A percentile compares a stretch with the other conserved stretches of the same genome.
phyloP scores from a whole-genome alignment of 23 tunicate genomes.

The Halocynthia aurantium region DNA sequence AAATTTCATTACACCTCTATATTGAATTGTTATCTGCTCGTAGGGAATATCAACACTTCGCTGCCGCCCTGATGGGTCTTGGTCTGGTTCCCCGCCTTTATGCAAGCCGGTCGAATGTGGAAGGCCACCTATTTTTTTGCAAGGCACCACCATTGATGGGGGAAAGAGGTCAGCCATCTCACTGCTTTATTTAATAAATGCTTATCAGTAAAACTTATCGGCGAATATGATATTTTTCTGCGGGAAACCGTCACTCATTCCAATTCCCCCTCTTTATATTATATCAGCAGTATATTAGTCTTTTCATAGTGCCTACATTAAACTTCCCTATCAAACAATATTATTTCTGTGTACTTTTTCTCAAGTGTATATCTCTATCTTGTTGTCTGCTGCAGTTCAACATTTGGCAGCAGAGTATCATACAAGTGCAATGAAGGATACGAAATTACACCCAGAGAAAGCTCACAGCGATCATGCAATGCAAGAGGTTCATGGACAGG shows the following conservation, averaged over 20 bases:
- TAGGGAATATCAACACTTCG: constrained; percentile 67
- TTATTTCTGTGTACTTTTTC: too few species aligned
- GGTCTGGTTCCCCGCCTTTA: constrained; percentile 49
- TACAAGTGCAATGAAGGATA: constrained; percentile 72
- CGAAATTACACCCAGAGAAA: constrained; percentile 27
- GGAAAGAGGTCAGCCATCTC: constrained; percentile 31
- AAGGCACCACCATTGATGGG: constrained; percentile 32
- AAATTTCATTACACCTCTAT: too few species aligned
- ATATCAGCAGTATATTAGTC: too few species aligned
- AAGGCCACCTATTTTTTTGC: constrained; percentile 29
- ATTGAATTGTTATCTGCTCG: background rate
- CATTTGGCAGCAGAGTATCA: constrained; percentile 32
- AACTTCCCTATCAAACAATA: too few species aligned
- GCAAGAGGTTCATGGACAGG: constrained; percentile 86
- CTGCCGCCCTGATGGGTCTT: constrained; percentile 53
- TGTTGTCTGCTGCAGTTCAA: constrained; percentile 31
- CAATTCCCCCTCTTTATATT: too few species aligned
- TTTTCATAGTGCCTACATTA: too few species aligned
- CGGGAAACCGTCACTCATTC: too few species aligned
- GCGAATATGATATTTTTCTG: too few species aligned
- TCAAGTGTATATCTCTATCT: background rate
- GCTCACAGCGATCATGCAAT: constrained; percentile 33
- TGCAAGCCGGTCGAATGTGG: constrained; percentile 85
- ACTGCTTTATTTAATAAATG: background rate
- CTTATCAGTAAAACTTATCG: background rate